Conservation (phyloP, 2,888 invertebrate genomes). For the Galerucella calmariensis region DNA sequence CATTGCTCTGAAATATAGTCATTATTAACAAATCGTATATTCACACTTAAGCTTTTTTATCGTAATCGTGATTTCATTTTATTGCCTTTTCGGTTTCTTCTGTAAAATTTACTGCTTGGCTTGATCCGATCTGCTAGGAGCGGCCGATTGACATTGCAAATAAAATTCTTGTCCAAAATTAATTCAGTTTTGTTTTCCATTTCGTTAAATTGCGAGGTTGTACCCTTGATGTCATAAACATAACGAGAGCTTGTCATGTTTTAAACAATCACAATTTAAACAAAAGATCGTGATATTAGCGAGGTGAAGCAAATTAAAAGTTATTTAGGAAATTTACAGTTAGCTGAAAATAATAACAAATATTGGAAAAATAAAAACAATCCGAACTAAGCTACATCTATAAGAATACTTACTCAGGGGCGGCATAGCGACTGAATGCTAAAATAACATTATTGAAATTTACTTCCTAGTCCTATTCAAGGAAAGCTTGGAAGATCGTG, state of each 20-base stretch:
- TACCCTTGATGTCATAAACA: background rate
- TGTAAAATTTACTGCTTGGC: background rate
- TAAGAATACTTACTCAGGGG: too few species aligned
- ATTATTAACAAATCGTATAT: background rate
- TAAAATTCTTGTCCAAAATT: constrained; percentile 26
- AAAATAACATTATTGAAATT: too few species aligned
- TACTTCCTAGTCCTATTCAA: too few species aligned
- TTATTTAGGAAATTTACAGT: background rate
- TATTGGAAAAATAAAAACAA: too few species aligned
- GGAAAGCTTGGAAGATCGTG: too few species aligned
- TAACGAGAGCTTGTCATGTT: background rate
- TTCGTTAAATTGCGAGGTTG: constrained; percentile 2
- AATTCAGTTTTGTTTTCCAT: constrained; percentile 3
- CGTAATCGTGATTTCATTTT: background rate
- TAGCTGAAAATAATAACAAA: too few species aligned
- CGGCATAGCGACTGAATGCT: too few species aligned
- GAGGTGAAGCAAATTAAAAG: background rate
- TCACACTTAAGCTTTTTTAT: background rate
- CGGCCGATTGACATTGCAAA: constrained; percentile 16
- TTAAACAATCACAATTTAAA: background rate
- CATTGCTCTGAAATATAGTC: background rate
- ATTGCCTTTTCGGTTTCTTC: background rate
- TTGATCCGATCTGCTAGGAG: background rate
- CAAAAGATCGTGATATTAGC: background rate
- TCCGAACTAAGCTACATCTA: too few species aligned